These are phyloP conservation scores for Cygnus olor DNA, from an alignment of 2,797 vertebrate species.

Conservation along the genomic window DNA sequence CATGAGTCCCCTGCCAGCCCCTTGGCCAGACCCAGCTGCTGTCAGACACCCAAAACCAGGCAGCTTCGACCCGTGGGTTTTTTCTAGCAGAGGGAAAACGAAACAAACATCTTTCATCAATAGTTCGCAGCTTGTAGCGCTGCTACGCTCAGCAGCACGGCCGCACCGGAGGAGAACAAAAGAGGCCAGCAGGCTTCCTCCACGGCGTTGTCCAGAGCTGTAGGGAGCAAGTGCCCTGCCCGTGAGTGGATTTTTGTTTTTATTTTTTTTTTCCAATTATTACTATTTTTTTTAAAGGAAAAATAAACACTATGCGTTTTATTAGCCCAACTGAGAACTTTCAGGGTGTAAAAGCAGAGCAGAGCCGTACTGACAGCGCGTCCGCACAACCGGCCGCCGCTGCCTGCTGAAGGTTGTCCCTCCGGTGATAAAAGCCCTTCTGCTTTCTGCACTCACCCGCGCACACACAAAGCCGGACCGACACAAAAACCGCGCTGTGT, in stretches of 20 bases:
- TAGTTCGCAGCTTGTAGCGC: neutral
- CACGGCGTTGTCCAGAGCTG: neutral
- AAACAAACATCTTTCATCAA: neutral
- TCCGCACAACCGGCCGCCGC: neutral
- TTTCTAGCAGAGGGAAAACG: neutral
- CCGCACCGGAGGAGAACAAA: constrained; percentile 20
- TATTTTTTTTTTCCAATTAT: neutral
- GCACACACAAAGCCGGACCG: neutral
- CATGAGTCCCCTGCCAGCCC: neutral
- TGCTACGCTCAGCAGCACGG: neutral
- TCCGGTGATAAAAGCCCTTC: neutral
- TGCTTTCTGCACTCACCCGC: neutral
- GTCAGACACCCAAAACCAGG: neutral
- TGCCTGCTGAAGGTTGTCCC: neutral
- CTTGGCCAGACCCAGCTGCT: neutral
- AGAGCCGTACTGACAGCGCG: fast-evolving
- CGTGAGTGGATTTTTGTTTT: fast-evolving
- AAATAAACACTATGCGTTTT: fast-evolving
- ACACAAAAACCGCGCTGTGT: neutral
- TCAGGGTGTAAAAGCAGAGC: neutral
- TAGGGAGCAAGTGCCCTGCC: neutral
- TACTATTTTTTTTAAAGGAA: neutral
- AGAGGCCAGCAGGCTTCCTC: neutral
- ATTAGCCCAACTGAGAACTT: fast-evolving
- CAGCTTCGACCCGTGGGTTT: neutral